Evolutionary conservation across 2,113 vertebrate genomes (phyloP).

Genomic region (Acanthochromis polyacanthus): DNA sequence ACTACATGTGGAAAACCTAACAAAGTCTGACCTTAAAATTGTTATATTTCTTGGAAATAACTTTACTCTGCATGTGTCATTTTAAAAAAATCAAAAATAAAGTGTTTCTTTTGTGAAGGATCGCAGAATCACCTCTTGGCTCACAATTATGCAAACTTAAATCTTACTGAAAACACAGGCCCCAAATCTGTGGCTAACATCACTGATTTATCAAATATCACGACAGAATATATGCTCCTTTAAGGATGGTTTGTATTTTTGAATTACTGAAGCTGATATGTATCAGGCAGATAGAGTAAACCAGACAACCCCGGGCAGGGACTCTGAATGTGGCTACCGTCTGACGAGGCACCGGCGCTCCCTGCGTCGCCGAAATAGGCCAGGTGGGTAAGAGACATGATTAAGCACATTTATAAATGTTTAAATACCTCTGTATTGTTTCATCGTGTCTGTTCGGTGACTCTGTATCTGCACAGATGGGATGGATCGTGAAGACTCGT

Average conservation of each 20-base stretch:
- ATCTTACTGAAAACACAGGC: not conserved
- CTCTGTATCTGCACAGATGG: slow-evolving; percentile 74
- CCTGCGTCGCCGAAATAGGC: slow-evolving; percentile 83
- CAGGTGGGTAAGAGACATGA: slow-evolving; percentile 82
- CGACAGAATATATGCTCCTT: not conserved
- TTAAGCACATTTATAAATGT: not conserved
- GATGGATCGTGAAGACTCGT: slow-evolving; percentile 85
- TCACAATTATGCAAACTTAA: no score
- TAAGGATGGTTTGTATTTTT: slow-evolving; percentile 39
- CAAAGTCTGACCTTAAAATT: no score
- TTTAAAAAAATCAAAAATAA: no score
- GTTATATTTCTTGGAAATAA: no score
- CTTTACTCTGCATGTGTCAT: no score
- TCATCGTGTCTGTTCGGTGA: not conserved
- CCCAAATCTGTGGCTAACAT: no score
- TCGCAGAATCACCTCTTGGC: no score
- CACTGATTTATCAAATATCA: not conserved
- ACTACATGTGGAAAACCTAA: no score
- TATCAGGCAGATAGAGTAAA: slow-evolving; percentile 94
- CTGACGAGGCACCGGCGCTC: slow-evolving; percentile 82
- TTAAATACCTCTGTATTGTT: not conserved
- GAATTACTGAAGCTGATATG: slow-evolving; percentile 83
- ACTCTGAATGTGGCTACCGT: slow-evolving; percentile 87
- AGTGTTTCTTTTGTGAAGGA: no score
- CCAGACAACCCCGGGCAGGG: slow-evolving; percentile 88